Evolutionary conservation across 2,797 vertebrate genomes (phyloP).

Genomic region (Emydoidea blandingii): DNA sequence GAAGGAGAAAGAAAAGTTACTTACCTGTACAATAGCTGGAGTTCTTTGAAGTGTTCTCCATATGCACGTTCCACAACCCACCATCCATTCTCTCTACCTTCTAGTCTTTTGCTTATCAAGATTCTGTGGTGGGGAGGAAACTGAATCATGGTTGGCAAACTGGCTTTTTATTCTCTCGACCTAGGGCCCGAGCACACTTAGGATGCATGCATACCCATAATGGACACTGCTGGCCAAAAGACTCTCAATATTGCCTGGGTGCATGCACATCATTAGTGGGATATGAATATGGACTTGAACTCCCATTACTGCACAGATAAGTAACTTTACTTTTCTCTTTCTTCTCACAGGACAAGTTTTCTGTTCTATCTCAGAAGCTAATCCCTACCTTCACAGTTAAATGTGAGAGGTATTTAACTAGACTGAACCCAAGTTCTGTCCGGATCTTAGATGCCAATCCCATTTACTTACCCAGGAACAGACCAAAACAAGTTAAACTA

Average conservation of each 20-base stretch:
- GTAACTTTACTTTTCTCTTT: not conserved
- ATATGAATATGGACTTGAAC: not conserved
- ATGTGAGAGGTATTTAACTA: not conserved
- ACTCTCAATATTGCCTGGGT: not conserved
- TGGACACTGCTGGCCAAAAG: not conserved
- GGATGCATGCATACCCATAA: not conserved
- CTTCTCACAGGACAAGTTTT: not conserved
- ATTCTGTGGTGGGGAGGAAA: not conserved
- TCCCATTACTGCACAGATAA: not conserved
- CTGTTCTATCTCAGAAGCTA: not conserved
- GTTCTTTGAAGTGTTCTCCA: not conserved
- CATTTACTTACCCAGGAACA: not conserved
- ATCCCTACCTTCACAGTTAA: not conserved
- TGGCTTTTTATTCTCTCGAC: not conserved
- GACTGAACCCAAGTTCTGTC: not conserved
- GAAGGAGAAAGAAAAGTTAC: not conserved
- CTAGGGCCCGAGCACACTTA: not conserved
- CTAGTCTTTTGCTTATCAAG: not conserved
- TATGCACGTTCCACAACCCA: not conserved
- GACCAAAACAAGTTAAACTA: not conserved
- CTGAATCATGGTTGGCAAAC: not conserved
- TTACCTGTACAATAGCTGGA: not conserved
- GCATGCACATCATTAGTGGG: not conserved
- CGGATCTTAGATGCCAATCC: not conserved
- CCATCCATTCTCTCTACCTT: not conserved